These are phyloP conservation scores for Phyto melanocephala DNA, from an alignment of 2,888 invertebrate species.

Conservation along the genomic window DNA sequence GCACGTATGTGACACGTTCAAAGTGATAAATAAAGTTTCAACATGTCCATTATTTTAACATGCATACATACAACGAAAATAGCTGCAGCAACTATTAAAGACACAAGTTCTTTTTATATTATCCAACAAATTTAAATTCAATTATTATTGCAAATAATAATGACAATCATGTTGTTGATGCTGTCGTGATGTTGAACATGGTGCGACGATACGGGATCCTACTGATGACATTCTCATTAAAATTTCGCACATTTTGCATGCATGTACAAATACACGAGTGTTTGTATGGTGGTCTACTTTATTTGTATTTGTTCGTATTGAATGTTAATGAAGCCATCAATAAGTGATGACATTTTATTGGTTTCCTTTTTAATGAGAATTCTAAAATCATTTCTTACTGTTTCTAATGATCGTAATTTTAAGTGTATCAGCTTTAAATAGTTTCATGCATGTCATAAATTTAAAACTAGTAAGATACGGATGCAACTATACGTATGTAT, in stretches of 20 bases:
- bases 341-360: conserved; percentile 40
- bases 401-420: conserved; percentile 28
- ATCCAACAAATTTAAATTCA: neutral
- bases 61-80: neutral
- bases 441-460: neutral
- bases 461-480: neutral
- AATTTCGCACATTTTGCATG: neutral
- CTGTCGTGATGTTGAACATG: neutral
- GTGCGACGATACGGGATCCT: neutral
- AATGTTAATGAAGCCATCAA: conserved; percentile 6
- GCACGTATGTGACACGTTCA: no score
- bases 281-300: neutral
- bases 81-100: neutral
- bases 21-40: neutral
- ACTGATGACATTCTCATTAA: neutral
- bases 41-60: neutral
- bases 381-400: neutral
- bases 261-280: neutral
- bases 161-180: neutral
- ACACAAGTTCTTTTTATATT: neutral
- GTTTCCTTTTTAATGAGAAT: conserved; percentile 34
- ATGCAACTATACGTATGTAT: neutral
- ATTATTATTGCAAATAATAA: conserved; percentile 21
- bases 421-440: conserved; percentile 10
- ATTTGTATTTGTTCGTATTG: neutral